Evolutionary conservation across 2,888 invertebrate genomes (phyloP), one percentile per base, ranked within the genome.

Genomic region (Ischnura elegans): DNA sequence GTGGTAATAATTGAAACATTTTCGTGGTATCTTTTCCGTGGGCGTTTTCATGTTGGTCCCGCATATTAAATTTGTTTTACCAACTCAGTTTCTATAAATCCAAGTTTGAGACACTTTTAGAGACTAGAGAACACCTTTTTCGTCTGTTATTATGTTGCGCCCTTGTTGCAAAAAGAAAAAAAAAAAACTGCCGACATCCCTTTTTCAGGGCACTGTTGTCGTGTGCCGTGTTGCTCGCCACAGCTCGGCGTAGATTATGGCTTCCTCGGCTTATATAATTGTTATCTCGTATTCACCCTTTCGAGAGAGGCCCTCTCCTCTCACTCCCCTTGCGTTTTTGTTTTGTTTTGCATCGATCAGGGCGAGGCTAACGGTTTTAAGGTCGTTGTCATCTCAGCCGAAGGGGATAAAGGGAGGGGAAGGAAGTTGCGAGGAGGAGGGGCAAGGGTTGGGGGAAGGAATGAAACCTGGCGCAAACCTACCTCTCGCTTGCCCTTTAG

Each of bases 261-360:
- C 36, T 76, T 76, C 66, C 36, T n/a, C 36, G 36, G 36, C n/a
- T 76, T 76, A 76, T 76, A 16, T 76, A 76, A 76, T 76, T 76
- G 29, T 76, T 76, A 76, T 76, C 76, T 76, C 76, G 76, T 16
- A n/a, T 76, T 76, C 76, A 76, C 76, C 21, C 76, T 76, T 5
- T 76, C 76, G 29, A 36, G 76, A 10, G n/a, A n/a, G n/a, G n/a
- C n/a, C n/a, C n/a, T n/a, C 25, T 76, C n/a, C n/a, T n/a, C 6
- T 25, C 2, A 76, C 36, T 1, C 36, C 36, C 36, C 25, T 76
- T 13, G 29, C 1, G 8, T 76, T 36, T 76, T 76, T 36, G 36
- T 76, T 76, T 76, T 76, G 36, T 76, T 29, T 76, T 29, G 29
- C 76, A 76, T 76, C 76, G 36, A 36, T 76, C 76, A 36, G 76